Conservation (phyloP, 2,113 vertebrate species). For the Piprites chloris region DNA sequence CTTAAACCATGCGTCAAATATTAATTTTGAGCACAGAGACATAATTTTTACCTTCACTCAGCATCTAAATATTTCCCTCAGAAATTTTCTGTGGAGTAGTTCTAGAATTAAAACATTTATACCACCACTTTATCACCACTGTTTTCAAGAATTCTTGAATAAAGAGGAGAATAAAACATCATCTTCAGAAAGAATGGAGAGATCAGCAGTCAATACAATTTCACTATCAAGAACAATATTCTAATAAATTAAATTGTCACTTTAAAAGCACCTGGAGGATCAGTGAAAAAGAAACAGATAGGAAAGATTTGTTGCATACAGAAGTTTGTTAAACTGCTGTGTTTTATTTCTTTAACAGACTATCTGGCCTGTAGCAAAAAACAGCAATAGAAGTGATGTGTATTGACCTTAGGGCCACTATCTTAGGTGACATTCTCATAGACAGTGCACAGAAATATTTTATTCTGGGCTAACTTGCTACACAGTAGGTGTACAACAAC, state of each 20-base stretch:
- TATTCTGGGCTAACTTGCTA: background rate
- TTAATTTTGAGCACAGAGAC: background rate
- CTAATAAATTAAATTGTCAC: background rate
- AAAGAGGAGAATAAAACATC: background rate
- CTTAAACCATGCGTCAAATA: background rate
- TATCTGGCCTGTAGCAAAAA: background rate
- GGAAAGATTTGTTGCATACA: background rate
- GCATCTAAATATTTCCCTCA: background rate
- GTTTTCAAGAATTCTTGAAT: background rate
- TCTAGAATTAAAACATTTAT: background rate
- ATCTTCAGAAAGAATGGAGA: background rate
- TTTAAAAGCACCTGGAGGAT: background rate
- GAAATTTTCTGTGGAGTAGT: background rate
- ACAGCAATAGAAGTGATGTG: background rate
- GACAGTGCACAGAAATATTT: background rate
- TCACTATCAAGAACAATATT: background rate
- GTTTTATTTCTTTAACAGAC: background rate
- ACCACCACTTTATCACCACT: background rate
- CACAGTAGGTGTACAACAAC: background rate
- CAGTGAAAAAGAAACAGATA: background rate
- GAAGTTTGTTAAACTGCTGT: background rate
- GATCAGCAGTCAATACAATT: background rate
- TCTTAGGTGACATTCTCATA: background rate
- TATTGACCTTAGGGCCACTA: rapidly evolving
- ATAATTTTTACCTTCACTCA: background rate